These are phyloP conservation scores for Sebastes kiyomatsui DNA, from an alignment of 2,797 vertebrate genomes.

Conservation along the genomic window DNA sequence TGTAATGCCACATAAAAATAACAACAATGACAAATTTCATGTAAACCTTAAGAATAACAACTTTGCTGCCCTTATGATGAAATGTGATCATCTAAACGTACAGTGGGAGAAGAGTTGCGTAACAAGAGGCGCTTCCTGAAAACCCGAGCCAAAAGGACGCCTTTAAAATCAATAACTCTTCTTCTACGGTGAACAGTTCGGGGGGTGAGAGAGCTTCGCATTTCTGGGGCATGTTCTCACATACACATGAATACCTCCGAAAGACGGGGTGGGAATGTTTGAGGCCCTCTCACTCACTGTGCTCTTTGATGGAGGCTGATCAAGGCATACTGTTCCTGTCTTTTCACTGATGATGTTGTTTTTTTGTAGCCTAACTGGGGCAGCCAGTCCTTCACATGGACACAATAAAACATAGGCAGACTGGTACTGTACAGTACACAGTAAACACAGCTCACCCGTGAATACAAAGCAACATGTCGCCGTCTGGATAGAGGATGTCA, in stretches of 20 bases:
- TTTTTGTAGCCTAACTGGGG: constrained; percentile 51
- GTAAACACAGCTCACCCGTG: neutral
- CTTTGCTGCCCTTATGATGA: neutral
- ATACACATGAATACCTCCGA: constrained; percentile 21
- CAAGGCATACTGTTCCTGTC: constrained; percentile 13
- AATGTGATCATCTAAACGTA: neutral
- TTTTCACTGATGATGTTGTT: constrained; percentile 26
- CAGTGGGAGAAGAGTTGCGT: neutral
- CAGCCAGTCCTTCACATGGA: constrained; percentile 36
- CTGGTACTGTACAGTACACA: neutral
- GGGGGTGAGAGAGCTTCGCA: constrained; percentile 7
- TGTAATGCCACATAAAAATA: too few species aligned
- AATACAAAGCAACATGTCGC: constrained; percentile 30
- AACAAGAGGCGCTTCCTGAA: neutral
- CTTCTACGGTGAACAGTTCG: neutral
- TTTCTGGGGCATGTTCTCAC: constrained; percentile 16
- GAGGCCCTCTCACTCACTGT: constrained; percentile 2
- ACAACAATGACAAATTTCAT: too few species aligned
- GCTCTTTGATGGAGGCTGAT: constrained; percentile 17
- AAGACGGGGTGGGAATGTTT: constrained; percentile 36
- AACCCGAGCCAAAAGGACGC: neutral
- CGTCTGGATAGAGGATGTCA: constrained; percentile 15
- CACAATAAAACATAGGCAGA: constrained; percentile 28
- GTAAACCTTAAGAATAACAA: too few species aligned
- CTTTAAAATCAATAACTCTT: constrained; percentile 2